Conservation (phyloP, 2,113 vertebrate genomes). For the Semnornis frantzii region DNA sequence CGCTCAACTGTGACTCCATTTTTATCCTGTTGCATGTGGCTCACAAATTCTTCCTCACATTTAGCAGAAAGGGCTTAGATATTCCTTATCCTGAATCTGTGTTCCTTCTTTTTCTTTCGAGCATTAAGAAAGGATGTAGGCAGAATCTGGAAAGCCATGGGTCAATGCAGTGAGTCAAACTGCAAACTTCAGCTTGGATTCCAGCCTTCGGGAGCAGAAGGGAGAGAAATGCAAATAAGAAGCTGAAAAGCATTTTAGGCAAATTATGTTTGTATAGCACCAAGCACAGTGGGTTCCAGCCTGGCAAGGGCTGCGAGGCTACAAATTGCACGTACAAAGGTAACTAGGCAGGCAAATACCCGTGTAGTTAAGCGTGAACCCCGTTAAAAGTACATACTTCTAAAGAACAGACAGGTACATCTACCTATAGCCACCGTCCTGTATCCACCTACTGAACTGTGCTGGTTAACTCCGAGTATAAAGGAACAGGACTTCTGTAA, state of each 20-base stretch:
- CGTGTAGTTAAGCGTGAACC: background rate
- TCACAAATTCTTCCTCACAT: background rate
- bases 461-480: background rate
- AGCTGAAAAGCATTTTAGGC: slow-evolving; percentile 11
- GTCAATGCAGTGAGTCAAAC: background rate
- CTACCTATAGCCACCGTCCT: background rate
- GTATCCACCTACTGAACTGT: background rate
- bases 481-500: background rate
- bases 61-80: background rate
- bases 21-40: background rate
- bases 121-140: background rate
- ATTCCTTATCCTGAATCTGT: background rate
- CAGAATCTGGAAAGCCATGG: background rate
- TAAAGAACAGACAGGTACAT: background rate
- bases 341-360: background rate
- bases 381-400: background rate
- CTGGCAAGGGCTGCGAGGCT: background rate
- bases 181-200: slow-evolving; percentile 13
- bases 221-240: background rate
- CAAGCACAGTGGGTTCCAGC: background rate
- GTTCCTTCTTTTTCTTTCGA: background rate
- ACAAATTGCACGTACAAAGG: background rate
- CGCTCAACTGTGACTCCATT: background rate
- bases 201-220: background rate
- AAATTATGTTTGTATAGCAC: background rate